phyloP scores from a whole-genome alignment of 2,113 vertebrate genomes.

The Panthera uncia region DNA sequence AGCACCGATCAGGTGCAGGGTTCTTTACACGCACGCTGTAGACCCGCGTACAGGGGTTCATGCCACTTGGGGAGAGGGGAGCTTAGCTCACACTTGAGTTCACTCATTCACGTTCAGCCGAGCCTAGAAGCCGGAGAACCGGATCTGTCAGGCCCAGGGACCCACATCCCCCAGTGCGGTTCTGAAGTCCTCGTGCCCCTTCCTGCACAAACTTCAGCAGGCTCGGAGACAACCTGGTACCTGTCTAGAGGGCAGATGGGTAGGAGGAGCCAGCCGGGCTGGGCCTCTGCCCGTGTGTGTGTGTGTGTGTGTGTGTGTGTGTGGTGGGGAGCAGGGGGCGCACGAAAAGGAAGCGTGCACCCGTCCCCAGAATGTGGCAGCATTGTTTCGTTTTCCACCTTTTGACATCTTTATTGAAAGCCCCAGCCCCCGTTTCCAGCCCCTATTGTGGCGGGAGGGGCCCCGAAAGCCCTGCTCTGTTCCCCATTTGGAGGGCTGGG shows the following conservation, averaged over 20 bases:
- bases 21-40: fast-evolving
- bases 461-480: conserved; percentile 70
- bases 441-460: conserved; percentile 64
- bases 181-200: background rate
- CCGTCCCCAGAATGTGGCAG: background rate
- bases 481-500: conserved; percentile 77
- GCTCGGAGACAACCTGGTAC: background rate
- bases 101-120: background rate
- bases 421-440: conserved; percentile 66
- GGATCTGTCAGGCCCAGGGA: background rate
- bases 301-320: background rate
- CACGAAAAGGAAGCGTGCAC: background rate
- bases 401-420: conserved; percentile 75
- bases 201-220: background rate
- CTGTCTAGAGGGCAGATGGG: background rate
- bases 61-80: background rate
- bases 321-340: fast-evolving
- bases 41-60: fast-evolving
- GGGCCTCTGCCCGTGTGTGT: background rate
- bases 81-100: background rate
- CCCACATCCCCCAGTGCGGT: background rate
- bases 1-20: fast-evolving
- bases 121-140: conserved; percentile 52
- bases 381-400: conserved; percentile 70
- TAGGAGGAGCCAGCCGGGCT: background rate